Evolutionary conservation across 2,113 vertebrate genomes (phyloP).

Genomic region (Arvicanthis niloticus): DNA sequence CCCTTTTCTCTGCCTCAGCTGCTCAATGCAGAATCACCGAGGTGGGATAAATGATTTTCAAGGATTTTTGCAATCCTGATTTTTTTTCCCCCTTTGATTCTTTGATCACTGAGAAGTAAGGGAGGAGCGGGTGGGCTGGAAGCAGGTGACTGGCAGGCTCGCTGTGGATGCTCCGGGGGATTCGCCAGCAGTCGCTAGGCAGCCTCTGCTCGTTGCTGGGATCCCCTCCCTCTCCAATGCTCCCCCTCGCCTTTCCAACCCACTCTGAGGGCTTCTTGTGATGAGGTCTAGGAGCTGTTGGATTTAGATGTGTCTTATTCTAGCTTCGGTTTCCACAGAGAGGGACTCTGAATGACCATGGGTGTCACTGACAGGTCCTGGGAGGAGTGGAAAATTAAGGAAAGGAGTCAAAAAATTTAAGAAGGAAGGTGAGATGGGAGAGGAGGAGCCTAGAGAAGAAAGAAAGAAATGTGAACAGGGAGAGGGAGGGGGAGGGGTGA

Average conservation of each 20-base stretch:
- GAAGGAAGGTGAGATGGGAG: neutral
- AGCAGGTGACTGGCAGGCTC: conserved; percentile 10
- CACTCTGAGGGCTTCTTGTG: conserved; percentile 28
- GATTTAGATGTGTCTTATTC: conserved; percentile 51
- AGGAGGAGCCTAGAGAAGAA: neutral
- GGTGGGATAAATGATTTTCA: conserved; percentile 2
- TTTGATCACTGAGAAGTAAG: conserved; percentile 53
- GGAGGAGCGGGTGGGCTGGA: conserved; percentile 46
- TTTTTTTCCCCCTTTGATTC: neutral
- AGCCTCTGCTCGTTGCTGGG: conserved; percentile 46
- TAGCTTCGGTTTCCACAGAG: neutral
- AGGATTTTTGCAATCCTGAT: conserved; percentile 56
- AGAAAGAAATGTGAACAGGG: neutral
- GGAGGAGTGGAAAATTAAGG: neutral
- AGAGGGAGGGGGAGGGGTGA: neutral
- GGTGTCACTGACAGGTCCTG: neutral
- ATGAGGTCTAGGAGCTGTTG: conserved; percentile 58
- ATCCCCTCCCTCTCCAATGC: neutral
- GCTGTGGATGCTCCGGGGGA: neutral
- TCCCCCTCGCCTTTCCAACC: neutral
- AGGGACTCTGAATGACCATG: neutral
- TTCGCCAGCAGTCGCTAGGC: conserved; percentile 61
- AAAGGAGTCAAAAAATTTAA: neutral
- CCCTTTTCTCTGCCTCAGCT: conserved; percentile 54
- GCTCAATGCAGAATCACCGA: conserved; percentile 32